Conservation (phyloP, 2,797 vertebrate species). For the Hylomyscus alleni region DNA sequence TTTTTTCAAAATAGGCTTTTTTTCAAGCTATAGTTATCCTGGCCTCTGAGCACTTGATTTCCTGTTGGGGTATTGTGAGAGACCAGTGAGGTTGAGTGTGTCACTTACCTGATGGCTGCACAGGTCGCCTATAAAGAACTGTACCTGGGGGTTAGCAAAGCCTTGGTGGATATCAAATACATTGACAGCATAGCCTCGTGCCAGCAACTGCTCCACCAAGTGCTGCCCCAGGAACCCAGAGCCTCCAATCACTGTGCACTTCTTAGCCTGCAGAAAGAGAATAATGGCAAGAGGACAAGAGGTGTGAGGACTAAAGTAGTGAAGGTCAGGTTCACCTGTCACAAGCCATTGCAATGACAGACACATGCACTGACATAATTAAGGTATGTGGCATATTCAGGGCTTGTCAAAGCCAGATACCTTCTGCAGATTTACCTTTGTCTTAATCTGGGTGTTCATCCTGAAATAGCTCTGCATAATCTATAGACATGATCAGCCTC, state of each 20-base stretch:
- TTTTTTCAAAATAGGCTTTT: background rate
- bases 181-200: slow-evolving; percentile 92
- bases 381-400: background rate
- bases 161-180: slow-evolving; percentile 96
- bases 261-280: slow-evolving; percentile 90
- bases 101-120: slow-evolving; percentile 93
- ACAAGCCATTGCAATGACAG: background rate
- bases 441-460: background rate
- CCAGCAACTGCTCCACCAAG: slow-evolving; percentile 95
- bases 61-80: background rate
- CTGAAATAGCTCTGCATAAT: background rate
- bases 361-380: background rate
- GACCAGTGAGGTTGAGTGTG: background rate
- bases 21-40: background rate
- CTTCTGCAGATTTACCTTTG: background rate
- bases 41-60: background rate
- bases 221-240: slow-evolving; percentile 97
- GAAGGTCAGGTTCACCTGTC: background rate
- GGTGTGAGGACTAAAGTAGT: background rate
- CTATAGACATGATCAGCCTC: background rate
- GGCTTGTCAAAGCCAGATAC: background rate
- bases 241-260: slow-evolving; percentile 95
- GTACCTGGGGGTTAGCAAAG: slow-evolving; percentile 91
- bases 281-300: background rate
- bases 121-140: slow-evolving; percentile 95